These are phyloP conservation scores for Eumerus sabulonum DNA, from an alignment of 2,888 invertebrate genomes.

Conservation along the genomic window DNA sequence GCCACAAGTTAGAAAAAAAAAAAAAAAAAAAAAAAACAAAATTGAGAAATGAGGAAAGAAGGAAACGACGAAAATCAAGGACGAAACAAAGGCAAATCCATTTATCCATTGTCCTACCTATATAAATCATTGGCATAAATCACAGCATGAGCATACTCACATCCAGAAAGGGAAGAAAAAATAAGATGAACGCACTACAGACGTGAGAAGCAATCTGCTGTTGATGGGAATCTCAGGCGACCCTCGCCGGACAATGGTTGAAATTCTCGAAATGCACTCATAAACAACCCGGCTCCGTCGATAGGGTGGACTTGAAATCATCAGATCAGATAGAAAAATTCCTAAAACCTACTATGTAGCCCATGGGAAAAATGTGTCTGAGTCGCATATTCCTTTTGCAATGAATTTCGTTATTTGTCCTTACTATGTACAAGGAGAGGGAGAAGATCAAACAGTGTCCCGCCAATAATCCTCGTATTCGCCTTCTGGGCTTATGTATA, in stretches of 20 bases:
- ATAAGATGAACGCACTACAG: no score
- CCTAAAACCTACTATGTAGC: no score
- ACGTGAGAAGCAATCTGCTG: background rate
- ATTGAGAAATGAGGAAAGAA: conserved; percentile 2
- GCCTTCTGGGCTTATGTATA: background rate
- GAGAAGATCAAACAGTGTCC: conserved; percentile 9
- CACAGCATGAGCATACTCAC: conserved; percentile 39
- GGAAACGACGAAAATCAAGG: conserved; percentile 1
- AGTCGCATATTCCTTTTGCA: background rate
- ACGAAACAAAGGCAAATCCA: conserved; percentile 49
- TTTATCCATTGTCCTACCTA: conserved; percentile 66
- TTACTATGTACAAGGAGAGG: background rate
- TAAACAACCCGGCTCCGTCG: no score
- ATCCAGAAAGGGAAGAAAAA: conserved; percentile 1
- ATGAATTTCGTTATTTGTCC: background rate
- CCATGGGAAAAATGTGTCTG: no score
- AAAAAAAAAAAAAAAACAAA: no score
- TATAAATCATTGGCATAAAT: conserved; percentile 66
- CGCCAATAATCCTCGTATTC: conserved; percentile 18
- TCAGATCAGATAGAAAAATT: no score
- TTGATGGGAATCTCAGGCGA: conserved; percentile 12
- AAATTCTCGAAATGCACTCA: no score
- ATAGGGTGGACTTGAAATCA: no score
- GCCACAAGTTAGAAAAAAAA: background rate
- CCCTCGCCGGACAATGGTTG: no score